Evolutionary conservation across 2,113 vertebrate species (phyloP), one percentile per base, ranked within the genome.

Genomic region (Heterotis niloticus): DNA sequence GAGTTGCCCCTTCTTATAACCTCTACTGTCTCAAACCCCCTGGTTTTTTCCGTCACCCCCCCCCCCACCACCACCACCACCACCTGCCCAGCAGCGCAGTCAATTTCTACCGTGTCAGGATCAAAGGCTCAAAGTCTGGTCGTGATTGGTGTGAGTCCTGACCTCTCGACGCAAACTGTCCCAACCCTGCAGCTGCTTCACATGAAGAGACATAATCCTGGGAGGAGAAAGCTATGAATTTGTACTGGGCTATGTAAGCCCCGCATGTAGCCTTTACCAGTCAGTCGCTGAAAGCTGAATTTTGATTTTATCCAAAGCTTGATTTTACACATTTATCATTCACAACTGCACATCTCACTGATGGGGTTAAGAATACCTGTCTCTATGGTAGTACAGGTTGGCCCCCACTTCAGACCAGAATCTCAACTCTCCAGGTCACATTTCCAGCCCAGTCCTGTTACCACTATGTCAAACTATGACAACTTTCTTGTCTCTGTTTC

Each of bases 91-190:
- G 90, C 92, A 90, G 92, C 90, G 90, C 93, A 91, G 92, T 93
- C 92, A 92, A 94, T 95, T 94, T 95, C 93, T 95, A 95, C 95
- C 94, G 93, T 86, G 93, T 95, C 85, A 92, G 92, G 94, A 96
- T 97, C 94, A 97, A 97, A 96, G 95, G 92, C 92, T 97, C 94
- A 97, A 97, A 96, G 95, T 92, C 92, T 91, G 87, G 91, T 88
- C 82, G 89, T 95, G 95, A 94, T 94, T 92, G 91, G 93, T 92
- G 94, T 96, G 94, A 95, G 92, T 92, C 91, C 92, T 94, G 94
- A 97, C 93, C 95, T 90, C 82, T 88, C 88, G 94, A 93, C 92
- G 80, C 11, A 90, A 81, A 79, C 91, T 88, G 87, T 87, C 91
- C 85, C 79, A 81, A 90, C 91, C 89, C 90, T 88, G 91, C 95